Base-by-base conservation (phyloP, 2,113 vertebrate species). In the Apeltes quadracus region DNA sequence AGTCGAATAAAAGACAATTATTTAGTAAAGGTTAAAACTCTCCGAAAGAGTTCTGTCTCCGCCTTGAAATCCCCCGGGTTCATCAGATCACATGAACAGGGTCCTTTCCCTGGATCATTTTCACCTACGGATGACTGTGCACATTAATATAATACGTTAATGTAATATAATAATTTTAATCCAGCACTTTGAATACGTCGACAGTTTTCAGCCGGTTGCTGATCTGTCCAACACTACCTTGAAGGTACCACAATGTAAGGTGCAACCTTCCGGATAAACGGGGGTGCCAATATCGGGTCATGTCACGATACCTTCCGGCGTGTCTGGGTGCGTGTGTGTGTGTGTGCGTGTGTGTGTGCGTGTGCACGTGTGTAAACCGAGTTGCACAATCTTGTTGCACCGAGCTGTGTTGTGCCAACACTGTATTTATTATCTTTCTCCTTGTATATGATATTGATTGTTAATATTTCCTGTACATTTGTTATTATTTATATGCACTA, bases 401-500 rank as follows among this genome's bases (percentile, higher is more conserved):
- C 94, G 81, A 90, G 90, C 91, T 81, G 89, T 93, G 91, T 88
- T 57, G 76, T 84, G 92, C 91, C 90, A 96, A 95, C 93, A 84
- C 76, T 95, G 90, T 97, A 97, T 97, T 97, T 98, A 97, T 97
- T 97, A 95, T 84, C 75, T 92, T 89, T 32, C 76, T 75, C 56
- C 79, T 84, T 89, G 81, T 88, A 87, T 71, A 87, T 96, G 94
- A 76, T 87, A 81, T 75, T 95, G 90, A 95, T 96, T 95, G 88
- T 95, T 95, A 95, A 96, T 95, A 94, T 95, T 97, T 58, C 75
- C 94, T 96, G 92, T 96, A 96, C 95, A 94, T 96, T 84, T 96
- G 87, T 71, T 89, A 95, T 96, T 96, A 97, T 97, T 97, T 96
- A 97, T 97, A 96, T 92, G 89, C 94, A 93, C 94, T 93, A 93